These are phyloP conservation scores for Pogoniulus pusillus DNA, from an alignment of 2,797 vertebrate genomes.

Conservation along the genomic window DNA sequence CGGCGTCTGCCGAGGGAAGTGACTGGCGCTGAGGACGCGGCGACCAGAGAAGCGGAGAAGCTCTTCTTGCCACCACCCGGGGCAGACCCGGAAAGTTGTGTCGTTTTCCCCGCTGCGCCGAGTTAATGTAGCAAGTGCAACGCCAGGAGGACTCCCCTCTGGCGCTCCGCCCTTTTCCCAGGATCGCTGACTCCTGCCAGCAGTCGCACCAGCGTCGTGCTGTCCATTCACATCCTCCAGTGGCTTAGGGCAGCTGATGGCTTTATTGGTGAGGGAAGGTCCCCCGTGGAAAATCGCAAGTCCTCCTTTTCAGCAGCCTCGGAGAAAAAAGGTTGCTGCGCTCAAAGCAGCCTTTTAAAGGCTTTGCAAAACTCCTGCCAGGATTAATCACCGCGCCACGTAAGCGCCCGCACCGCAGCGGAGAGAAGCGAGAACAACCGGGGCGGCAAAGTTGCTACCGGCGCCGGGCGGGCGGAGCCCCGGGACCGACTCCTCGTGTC, in stretches of 20 bases:
- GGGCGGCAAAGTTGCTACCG: background rate
- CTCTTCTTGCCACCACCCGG: background rate
- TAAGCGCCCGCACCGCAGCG: background rate
- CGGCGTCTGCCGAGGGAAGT: background rate
- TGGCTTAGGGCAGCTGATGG: background rate
- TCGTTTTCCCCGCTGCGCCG: slow-evolving; percentile 15
- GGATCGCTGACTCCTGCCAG: slow-evolving; percentile 54
- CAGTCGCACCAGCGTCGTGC: background rate
- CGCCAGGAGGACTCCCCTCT: background rate
- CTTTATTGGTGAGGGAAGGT: background rate
- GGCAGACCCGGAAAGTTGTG: slow-evolving; percentile 68
- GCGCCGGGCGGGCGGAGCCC: background rate
- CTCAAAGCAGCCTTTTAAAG: background rate
- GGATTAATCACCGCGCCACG: background rate
- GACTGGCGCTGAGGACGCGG: background rate
- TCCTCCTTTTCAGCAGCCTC: background rate
- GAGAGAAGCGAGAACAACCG: background rate
- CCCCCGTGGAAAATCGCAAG: background rate
- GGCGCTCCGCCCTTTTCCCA: slow-evolving; percentile 66
- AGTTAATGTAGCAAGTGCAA: slow-evolving; percentile 48
- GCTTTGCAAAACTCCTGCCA: slow-evolving; percentile 43
- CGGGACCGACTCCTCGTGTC: background rate
- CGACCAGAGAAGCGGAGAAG: background rate
- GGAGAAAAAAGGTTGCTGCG: slow-evolving; percentile 60
- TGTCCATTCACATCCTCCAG: slow-evolving; percentile 41